A percentile compares a stretch with the other conserved stretches of the same genome.
Evolutionary conservation across 2,797 vertebrate species (phyloP).

Genomic region (Typhlichthys subterraneus): DNA sequence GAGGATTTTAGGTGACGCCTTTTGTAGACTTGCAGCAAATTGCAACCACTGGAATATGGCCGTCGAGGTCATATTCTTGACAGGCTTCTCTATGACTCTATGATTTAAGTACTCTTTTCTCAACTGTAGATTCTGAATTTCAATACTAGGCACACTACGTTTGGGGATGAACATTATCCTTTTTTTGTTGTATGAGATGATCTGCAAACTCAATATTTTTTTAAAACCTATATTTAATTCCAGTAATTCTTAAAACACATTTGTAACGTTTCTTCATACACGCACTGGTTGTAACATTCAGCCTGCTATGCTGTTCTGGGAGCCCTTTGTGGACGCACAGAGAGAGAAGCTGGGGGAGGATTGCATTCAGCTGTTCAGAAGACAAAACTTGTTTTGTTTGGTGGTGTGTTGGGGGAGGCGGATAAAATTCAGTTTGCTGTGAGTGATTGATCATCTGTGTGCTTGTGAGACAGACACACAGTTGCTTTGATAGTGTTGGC

Average conservation of each 20-base stretch:
- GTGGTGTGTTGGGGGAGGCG: slow-evolving; percentile 38
- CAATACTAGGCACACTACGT: too few species aligned
- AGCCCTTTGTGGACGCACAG: slow-evolving; percentile 37
- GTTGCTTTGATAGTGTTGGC: slow-evolving; percentile 34
- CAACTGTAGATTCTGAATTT: too few species aligned
- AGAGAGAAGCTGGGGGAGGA: slow-evolving; percentile 26
- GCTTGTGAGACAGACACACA: slow-evolving; percentile 24
- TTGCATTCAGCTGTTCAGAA: slow-evolving; percentile 67
- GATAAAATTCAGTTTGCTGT: slow-evolving; percentile 25
- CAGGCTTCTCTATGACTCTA: too few species aligned
- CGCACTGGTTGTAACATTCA: slow-evolving; percentile 42
- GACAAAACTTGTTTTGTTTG: slow-evolving; percentile 78
- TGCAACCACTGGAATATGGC: slow-evolving; percentile 52
- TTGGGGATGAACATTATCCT: too few species aligned
- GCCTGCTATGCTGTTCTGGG: slow-evolving; percentile 45
- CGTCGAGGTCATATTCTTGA: too few species aligned
- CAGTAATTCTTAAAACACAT: too few species aligned
- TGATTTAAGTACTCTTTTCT: too few species aligned
- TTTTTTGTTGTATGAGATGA: too few species aligned
- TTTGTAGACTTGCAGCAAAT: slow-evolving; percentile 61
- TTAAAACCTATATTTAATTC: too few species aligned
- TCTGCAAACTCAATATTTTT: too few species aligned
- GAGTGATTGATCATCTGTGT: slow-evolving; percentile 45
- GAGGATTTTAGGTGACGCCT: slow-evolving; percentile 63
- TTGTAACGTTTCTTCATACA: too few species aligned